Base-by-base conservation (phyloP, 1,140 invertebrate genomes). In the Bombus terrestris region DNA sequence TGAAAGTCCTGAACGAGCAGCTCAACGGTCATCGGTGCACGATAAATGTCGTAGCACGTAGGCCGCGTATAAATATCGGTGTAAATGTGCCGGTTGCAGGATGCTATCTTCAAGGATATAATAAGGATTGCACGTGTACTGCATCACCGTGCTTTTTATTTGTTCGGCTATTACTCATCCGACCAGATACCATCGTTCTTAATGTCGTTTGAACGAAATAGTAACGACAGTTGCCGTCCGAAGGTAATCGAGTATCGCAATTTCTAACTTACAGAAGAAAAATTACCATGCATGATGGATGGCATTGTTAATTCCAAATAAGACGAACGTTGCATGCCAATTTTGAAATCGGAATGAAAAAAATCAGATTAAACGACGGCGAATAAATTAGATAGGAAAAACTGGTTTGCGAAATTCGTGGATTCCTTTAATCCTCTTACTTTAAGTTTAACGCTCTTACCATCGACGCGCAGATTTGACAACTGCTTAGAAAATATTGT, bases 1-100 rank as follows among this genome's bases (percentile, higher is more conserved):
- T 86, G 88, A 83, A 89, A 89, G 83, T 78, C 47, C 71, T 86
- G 87, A 89, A 89, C 88, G 88, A 80, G 37, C n/a, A 83, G 87
- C 68, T 78, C 62, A 53, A 86, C 75, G 59, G 71, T 89, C 75
- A 39, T 59, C 41, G 77, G 43, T n/a, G 81, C 74, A 59, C 77
- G 81, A 78, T 83, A 78, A 78, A 86, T 71, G 83, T 59, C 83
- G 64, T 68, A 66, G 75, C 79, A 25, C 64, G 79, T 47, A 68
- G 72, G 57, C 47, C 81, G 81, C 64, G 28, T 57, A 85, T 73
- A 80, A 71, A 74, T 85, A 87, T 74, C 87, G 80, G 80, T 47
- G 83, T 88, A 81, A 39, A 85, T 72, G 83, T 77, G 87, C 80
- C 62, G 59, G 28, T 75, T 77, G 84, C 32, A 81, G 66, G 59